Evolutionary conservation across 2,888 invertebrate species (phyloP).

Genomic region (Atrina japonica): DNA sequence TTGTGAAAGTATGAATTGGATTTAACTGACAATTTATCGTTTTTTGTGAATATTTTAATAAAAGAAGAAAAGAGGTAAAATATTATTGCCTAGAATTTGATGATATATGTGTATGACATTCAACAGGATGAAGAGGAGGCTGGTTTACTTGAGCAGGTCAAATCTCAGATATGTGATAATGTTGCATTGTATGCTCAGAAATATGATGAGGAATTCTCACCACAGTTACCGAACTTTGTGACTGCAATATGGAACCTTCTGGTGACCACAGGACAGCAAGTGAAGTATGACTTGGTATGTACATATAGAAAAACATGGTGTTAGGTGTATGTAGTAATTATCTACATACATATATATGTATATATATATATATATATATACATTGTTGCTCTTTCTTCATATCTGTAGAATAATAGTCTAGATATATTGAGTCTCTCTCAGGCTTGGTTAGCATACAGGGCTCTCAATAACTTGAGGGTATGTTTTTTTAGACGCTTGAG

Average conservation of each 20-base stretch:
- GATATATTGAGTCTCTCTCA: too few relatives aligned
- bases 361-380: too few relatives aligned
- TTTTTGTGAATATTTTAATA: not conserved
- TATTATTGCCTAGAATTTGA: not conserved
- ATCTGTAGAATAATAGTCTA: too few relatives aligned
- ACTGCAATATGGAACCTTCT: conserved; percentile 95
- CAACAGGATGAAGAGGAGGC: conserved; percentile 91
- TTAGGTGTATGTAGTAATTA: not conserved
- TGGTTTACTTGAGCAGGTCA: conserved; percentile 93
- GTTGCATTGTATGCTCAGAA: conserved; percentile 96
- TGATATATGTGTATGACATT: not conserved
- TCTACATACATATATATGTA: too few relatives aligned
- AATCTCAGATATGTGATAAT: conserved; percentile 98
- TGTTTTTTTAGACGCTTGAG: too few relatives aligned
- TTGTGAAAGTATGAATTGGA: too few relatives aligned
- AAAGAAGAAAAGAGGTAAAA: not conserved
- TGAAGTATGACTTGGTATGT: conserved; percentile 94
- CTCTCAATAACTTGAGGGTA: too few relatives aligned
- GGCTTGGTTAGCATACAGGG: too few relatives aligned
- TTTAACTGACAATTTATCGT: too few relatives aligned
- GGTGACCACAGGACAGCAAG: conserved; percentile 90
- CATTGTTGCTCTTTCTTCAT: too few relatives aligned
- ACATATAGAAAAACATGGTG: not conserved
- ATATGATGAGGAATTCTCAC: conserved; percentile 97
- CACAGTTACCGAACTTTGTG: conserved; percentile 95